Conservation (phyloP, 2,888 invertebrate genomes). For the Callyntrura sp. region DNA sequence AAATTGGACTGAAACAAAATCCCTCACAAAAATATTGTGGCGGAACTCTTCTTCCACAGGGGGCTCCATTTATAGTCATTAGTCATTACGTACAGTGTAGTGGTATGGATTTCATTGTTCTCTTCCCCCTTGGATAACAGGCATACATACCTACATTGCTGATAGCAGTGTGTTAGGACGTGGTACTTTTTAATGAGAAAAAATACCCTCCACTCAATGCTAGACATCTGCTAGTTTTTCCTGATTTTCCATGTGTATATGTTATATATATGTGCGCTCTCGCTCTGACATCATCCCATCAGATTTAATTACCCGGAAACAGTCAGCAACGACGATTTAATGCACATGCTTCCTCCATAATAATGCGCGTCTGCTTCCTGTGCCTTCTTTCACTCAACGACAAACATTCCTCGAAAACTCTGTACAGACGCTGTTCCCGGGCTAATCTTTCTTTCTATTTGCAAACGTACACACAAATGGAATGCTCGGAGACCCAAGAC, state of each 20-base stretch:
- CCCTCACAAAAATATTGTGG: too few species aligned
- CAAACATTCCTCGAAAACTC: slow-evolving; percentile 10
- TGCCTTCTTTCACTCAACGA: slow-evolving; percentile 34
- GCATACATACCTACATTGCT: background rate
- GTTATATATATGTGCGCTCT: slow-evolving; percentile 57
- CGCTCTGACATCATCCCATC: slow-evolving; percentile 71
- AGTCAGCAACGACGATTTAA: slow-evolving; percentile 73
- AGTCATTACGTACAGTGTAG: background rate
- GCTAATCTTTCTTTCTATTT: slow-evolving; percentile 23
- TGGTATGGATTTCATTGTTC: background rate
- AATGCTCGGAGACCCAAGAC: background rate
- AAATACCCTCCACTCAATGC: background rate
- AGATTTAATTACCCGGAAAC: slow-evolving; percentile 79
- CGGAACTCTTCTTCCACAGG: too few species aligned
- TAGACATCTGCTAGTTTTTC: background rate
- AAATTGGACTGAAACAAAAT: too few species aligned
- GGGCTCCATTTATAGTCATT: too few species aligned
- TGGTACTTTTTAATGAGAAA: background rate
- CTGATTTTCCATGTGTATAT: slow-evolving; percentile 15
- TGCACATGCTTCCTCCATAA: slow-evolving; percentile 75
- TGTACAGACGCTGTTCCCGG: background rate
- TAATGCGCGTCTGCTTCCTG: slow-evolving; percentile 63
- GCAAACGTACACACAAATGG: background rate
- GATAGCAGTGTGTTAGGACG: too few species aligned
- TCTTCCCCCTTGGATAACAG: background rate